A percentile compares a stretch with the other conserved stretches of the same genome.
Conservation (phyloP, 2,888 invertebrate species). For the Thymelicus acteon region DNA sequence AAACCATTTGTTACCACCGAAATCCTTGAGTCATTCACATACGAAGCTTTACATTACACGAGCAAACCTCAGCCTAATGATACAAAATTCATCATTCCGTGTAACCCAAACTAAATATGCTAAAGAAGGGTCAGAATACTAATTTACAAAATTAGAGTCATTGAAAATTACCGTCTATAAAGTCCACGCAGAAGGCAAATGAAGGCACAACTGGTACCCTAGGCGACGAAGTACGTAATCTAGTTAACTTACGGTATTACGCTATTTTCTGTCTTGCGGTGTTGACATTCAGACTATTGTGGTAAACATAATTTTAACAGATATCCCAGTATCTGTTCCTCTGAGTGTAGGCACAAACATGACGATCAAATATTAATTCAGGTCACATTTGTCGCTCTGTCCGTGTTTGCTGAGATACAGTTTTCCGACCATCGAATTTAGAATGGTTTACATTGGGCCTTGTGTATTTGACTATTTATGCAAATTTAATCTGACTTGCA, state of each 20-base stretch:
- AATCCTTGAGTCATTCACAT: conserved; percentile 13
- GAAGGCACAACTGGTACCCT: conserved; percentile 64
- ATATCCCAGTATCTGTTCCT: conserved; percentile 32
- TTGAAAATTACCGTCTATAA: conserved; percentile 66
- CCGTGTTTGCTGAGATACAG: conserved; percentile 77
- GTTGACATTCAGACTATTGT: conserved; percentile 37
- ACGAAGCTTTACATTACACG: conserved; percentile 22
- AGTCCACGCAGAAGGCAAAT: conserved; percentile 62
- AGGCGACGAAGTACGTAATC: conserved; percentile 42
- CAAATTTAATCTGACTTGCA: conserved; percentile 72
- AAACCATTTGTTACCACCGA: conserved; percentile 1
- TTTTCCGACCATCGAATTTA: conserved; percentile 77
- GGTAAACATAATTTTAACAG: conserved; percentile 38
- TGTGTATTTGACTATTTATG: conserved; percentile 77
- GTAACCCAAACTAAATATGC: conserved; percentile 57
- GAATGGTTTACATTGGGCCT: conserved; percentile 73
- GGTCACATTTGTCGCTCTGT: conserved; percentile 77
- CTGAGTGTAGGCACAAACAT: conserved; percentile 41
- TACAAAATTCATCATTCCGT: conserved; percentile 49
- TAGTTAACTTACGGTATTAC: conserved; percentile 23
- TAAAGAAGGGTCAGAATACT: conserved; percentile 55
- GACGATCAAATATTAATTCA: conserved; percentile 79
- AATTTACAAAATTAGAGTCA: conserved; percentile 67
- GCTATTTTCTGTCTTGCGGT: conserved; percentile 37
- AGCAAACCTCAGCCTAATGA: conserved; percentile 47